A percentile compares a stretch with the other conserved stretches of the same genome.
Conservation (phyloP, 2,797 vertebrate species). For the Natrix natrix region DNA sequence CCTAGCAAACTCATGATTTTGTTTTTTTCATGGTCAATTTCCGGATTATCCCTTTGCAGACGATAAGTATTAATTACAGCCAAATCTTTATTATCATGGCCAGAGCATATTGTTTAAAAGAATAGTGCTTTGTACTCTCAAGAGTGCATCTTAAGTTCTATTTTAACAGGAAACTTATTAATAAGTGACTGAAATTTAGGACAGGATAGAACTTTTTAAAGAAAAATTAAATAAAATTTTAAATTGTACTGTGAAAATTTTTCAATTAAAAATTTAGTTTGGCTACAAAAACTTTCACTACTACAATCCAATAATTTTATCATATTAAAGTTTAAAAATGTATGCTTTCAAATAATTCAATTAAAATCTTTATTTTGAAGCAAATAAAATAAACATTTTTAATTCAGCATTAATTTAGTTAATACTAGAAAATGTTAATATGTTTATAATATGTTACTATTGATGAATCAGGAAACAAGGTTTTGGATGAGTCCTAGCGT, state of each 20-base stretch:
- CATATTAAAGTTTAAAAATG: neutral
- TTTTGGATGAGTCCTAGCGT: neutral
- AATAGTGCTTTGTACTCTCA: neutral
- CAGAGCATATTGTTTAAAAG: neutral
- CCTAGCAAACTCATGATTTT: neutral
- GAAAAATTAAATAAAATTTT: neutral
- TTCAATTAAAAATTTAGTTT: neutral
- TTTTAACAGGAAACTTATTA: conserved; percentile 63
- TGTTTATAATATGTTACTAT: neutral
- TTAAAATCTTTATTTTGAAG: neutral
- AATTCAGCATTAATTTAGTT: neutral
- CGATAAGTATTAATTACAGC: neutral
- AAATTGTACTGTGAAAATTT: conserved; percentile 22
- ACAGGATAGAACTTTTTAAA: conserved; percentile 54
- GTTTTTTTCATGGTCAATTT: neutral
- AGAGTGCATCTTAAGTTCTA: conserved; percentile 29
- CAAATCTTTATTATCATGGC: neutral
- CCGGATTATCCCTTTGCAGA: neutral
- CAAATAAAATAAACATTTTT: neutral
- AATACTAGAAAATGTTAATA: neutral
- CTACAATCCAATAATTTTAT: neutral
- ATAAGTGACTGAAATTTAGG: conserved; percentile 51
- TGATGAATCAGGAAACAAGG: neutral
- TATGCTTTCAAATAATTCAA: neutral
- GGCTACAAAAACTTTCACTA: neutral